These are phyloP conservation scores for Melanotaenia maccullochi DNA, from an alignment of 2,797 vertebrate species.

Conservation along the genomic window DNA sequence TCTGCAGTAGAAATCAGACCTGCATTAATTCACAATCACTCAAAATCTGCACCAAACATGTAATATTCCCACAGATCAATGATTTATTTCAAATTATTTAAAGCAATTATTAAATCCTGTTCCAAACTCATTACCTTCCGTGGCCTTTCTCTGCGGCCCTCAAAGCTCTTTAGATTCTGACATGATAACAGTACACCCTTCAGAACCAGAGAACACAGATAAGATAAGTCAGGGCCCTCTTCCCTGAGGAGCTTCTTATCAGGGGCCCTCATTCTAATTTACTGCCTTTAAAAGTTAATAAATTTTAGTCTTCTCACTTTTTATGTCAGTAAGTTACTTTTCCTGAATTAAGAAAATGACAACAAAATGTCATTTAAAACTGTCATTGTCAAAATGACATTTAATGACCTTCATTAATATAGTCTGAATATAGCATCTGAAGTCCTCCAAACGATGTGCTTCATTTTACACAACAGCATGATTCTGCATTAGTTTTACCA, in stretches of 20 bases:
- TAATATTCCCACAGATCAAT: background rate
- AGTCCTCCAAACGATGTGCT: too few relatives aligned
- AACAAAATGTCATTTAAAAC: too few relatives aligned
- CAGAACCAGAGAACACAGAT: background rate
- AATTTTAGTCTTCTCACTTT: background rate
- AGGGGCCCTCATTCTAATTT: background rate
- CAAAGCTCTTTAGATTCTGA: slow-evolving; percentile 8
- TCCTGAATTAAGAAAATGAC: background rate
- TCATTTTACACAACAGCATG: too few relatives aligned
- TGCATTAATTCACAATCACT: background rate
- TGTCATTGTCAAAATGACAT: too few relatives aligned
- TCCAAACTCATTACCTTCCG: background rate
- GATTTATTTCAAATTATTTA: background rate
- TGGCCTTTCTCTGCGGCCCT: background rate
- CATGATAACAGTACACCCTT: background rate
- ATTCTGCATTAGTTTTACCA: too few relatives aligned
- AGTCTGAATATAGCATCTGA: too few relatives aligned
- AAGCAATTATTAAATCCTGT: background rate
- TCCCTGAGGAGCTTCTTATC: slow-evolving; percentile 1
- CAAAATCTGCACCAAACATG: background rate
- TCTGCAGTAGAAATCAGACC: background rate
- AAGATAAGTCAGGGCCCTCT: slow-evolving; percentile 5
- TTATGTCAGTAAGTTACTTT: background rate
- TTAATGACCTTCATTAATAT: too few relatives aligned
- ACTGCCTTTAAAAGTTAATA: background rate